A percentile compares a stretch with the other conserved stretches of the same genome.
These are phyloP conservation scores for Oscheius myriophilus DNA, from an alignment of 2,888 invertebrate species.

Conservation along the genomic window DNA sequence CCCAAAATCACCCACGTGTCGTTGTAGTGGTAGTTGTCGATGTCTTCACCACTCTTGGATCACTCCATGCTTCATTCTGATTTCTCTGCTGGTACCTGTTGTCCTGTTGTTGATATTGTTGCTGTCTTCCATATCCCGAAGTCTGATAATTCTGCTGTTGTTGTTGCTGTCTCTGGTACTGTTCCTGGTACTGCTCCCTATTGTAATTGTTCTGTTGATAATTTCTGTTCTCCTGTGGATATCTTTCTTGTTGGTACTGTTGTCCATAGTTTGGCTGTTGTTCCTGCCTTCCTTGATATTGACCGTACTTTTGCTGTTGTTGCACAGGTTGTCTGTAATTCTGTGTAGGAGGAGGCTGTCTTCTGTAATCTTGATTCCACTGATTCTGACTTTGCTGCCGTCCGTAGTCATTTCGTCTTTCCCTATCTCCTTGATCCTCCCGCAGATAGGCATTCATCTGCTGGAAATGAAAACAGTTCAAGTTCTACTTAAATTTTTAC, in stretches of 20 bases:
- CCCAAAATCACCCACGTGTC: slow-evolving; percentile 1
- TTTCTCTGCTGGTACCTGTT: neutral
- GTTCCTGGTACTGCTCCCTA: slow-evolving; percentile 2
- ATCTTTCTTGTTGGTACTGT: slow-evolving; percentile 14
- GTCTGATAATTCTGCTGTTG: slow-evolving; percentile 26
- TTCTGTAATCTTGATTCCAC: slow-evolving; percentile 6
- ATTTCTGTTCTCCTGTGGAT: slow-evolving; percentile 14
- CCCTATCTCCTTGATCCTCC: slow-evolving; percentile 10
- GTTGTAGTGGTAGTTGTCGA: slow-evolving; percentile 8
- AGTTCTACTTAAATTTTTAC: neutral
- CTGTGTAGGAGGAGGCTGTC: neutral
- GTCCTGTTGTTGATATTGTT: slow-evolving; percentile 7
- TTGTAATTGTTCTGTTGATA: slow-evolving; percentile 11
- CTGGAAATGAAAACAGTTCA: slow-evolving; percentile 8
- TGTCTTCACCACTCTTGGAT: neutral
- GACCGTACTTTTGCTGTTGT: slow-evolving; percentile 11
- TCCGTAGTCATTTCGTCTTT: neutral
- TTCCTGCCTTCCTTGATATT: slow-evolving; percentile 15
- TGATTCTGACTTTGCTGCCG: neutral
- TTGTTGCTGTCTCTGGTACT: neutral
- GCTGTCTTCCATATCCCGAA: neutral
- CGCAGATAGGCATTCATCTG: slow-evolving; percentile 25
- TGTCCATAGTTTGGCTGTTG: slow-evolving; percentile 22
- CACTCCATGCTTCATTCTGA: slow-evolving; percentile 3
- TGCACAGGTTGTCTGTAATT: neutral